Evolutionary conservation across 2,797 vertebrate genomes (phyloP).

Genomic region (Lates japonicus): DNA sequence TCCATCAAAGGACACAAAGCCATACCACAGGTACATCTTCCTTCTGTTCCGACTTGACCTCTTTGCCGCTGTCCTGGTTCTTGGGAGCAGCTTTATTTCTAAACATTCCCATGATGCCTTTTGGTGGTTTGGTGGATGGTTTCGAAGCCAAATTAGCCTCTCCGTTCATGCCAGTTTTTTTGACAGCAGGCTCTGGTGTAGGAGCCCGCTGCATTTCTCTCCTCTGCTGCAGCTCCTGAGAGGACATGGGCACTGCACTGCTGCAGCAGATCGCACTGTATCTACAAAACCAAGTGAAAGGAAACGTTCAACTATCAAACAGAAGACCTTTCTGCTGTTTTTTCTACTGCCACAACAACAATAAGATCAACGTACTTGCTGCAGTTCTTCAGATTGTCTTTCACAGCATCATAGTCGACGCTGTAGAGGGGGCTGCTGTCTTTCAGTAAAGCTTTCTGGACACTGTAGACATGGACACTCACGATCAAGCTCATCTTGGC

Average conservation of each 20-base stretch:
- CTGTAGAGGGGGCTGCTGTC: constrained; percentile 95
- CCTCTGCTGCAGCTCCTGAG: constrained; percentile 73
- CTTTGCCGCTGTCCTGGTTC: constrained; percentile 82
- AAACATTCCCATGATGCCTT: constrained; percentile 96
- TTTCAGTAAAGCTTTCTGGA: constrained; percentile 94
- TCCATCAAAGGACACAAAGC: background rate
- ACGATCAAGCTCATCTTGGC: constrained; percentile 89
- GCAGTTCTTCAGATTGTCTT: constrained; percentile 93
- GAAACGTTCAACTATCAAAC: background rate
- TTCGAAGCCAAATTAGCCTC: constrained; percentile 70
- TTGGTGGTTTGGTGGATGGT: constrained; percentile 81
- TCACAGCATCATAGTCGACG: constrained; percentile 95
- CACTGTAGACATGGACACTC: constrained; percentile 95
- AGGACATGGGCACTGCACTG: constrained; percentile 83
- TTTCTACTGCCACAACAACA: background rate
- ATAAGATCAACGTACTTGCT: constrained; percentile 87
- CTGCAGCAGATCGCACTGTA: constrained; percentile 93
- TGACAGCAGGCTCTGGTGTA: constrained; percentile 53
- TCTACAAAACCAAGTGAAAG: constrained; percentile 69
- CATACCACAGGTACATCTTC: constrained; percentile 81
- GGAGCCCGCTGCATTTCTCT: constrained; percentile 62
- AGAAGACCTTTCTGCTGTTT: background rate
- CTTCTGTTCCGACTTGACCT: constrained; percentile 85
- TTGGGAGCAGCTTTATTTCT: constrained; percentile 84
- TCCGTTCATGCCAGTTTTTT: constrained; percentile 80